Conservation (phyloP, 1,140 invertebrate genomes). For the Prorops nasuta region DNA sequence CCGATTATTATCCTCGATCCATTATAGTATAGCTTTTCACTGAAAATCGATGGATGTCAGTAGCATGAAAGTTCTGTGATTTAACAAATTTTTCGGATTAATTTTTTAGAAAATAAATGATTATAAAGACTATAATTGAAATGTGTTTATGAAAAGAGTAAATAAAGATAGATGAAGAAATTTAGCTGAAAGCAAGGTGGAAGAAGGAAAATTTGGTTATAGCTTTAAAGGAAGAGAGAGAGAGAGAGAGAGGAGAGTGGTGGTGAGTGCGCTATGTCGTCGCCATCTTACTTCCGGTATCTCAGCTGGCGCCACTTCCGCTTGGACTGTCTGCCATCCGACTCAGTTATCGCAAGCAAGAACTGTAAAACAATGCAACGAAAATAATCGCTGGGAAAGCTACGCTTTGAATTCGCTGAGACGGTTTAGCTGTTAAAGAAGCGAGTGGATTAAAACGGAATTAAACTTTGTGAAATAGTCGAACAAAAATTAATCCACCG, state of each 20-base stretch:
- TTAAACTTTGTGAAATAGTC: too few species aligned
- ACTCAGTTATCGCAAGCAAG: not conserved
- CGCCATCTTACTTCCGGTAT: constrained; percentile 31
- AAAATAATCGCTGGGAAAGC: constrained; percentile 19
- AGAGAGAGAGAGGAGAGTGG: not conserved
- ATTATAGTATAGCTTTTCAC: too few species aligned
- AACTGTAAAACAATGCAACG: constrained; percentile 12
- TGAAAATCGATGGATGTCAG: too few species aligned
- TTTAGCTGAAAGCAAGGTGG: not conserved
- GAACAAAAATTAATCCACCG: too few species aligned
- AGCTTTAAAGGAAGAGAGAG: too few species aligned
- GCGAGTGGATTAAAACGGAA: too few species aligned
- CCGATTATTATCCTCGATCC: too few species aligned
- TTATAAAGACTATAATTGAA: too few species aligned
- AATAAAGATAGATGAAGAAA: not conserved
- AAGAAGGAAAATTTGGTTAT: not conserved
- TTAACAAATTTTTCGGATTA: too few species aligned
- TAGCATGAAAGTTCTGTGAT: too few species aligned
- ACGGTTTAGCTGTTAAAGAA: not conserved
- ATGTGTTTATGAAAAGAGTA: too few species aligned
- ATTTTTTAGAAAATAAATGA: too few species aligned
- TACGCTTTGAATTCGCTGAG: not conserved
- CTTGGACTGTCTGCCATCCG: constrained; percentile 3
- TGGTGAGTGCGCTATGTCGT: constrained; percentile 7
- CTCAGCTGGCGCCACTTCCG: constrained; percentile 35